These are phyloP conservation scores for Dicycla oo DNA, from an alignment of 2,888 invertebrate species.

Conservation along the genomic window DNA sequence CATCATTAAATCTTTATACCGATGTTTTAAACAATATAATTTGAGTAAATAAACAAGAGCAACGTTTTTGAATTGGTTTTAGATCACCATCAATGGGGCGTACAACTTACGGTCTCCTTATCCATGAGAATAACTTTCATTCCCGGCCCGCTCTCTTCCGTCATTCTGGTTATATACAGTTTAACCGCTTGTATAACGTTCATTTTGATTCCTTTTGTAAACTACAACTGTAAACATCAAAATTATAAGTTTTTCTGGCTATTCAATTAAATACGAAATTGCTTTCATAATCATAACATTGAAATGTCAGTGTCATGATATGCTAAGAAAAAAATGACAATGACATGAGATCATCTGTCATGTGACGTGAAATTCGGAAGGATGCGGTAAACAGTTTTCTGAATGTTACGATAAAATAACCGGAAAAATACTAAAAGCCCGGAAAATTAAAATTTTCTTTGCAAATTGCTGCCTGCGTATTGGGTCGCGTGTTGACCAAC, in stretches of 20 bases:
- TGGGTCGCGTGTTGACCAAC: not conserved
- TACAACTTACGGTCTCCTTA: conserved; percentile 95
- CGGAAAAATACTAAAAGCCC: not conserved
- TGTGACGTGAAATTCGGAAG: conserved; percentile 6
- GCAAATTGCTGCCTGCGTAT: not conserved
- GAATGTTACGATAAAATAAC: conserved; percentile 15
- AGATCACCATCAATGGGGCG: conserved; percentile 29
- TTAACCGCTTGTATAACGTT: conserved; percentile 98
- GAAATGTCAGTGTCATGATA: conserved; percentile 29
- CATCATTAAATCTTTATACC: not conserved
- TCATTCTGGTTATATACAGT: conserved; percentile 99
- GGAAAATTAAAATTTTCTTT: not conserved
- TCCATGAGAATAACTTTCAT: conserved; percentile 99
- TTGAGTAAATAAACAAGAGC: conserved; percentile 2
- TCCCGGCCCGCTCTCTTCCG: conserved; percentile 98
- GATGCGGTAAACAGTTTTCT: conserved; percentile 5
- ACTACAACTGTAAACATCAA: not conserved
- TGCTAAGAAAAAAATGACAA: too few species aligned
- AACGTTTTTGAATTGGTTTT: not conserved
- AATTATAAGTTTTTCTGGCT: not conserved
- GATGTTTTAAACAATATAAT: not conserved
- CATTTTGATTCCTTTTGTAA: conserved; percentile 90
- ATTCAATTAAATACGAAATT: conserved; percentile 9
- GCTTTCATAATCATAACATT: conserved; percentile 27
- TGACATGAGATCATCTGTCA: not conserved